Evolutionary conservation across 2,888 invertebrate genomes (phyloP).

Genomic region (Phlogophora meticulosa): DNA sequence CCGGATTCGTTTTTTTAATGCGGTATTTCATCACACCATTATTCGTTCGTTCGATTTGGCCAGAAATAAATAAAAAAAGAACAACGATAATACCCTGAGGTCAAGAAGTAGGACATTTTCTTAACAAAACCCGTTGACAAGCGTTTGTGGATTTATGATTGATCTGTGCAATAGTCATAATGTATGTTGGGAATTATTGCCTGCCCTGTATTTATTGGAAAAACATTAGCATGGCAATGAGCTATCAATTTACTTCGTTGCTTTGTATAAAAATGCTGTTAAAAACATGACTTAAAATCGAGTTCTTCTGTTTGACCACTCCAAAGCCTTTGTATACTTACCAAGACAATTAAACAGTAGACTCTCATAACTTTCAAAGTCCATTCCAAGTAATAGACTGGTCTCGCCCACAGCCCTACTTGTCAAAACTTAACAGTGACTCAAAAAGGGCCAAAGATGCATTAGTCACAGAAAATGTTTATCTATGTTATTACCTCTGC

Average conservation of each 20-base stretch:
- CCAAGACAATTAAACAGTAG: conserved; percentile 20
- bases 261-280: background rate
- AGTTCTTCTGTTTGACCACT: background rate
- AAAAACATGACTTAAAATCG: background rate
- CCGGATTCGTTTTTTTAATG: background rate
- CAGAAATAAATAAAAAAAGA: background rate
- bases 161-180: conserved; percentile 23
- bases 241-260: conserved; percentile 6
- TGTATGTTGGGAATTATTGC: conserved; percentile 16
- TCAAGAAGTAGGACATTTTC: background rate
- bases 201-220: background rate
- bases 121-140: background rate
- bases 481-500: conserved; percentile 75
- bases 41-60: background rate
- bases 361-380: conserved; percentile 71
- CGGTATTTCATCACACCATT: too few species aligned
- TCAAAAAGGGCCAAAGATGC: conserved; percentile 64
- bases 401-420: conserved; percentile 50
- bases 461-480: conserved; percentile 79
- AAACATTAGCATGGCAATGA: conserved; percentile 3
- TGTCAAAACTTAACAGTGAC: conserved; percentile 55
- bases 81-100: background rate
- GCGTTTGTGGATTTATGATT: conserved; percentile 24
- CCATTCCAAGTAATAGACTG: conserved; percentile 58
- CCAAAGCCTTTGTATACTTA: background rate